Evolutionary conservation across 2,113 vertebrate species (phyloP), one percentile per base, ranked within the genome.

Genomic region (Melanerpes formicivorus): DNA sequence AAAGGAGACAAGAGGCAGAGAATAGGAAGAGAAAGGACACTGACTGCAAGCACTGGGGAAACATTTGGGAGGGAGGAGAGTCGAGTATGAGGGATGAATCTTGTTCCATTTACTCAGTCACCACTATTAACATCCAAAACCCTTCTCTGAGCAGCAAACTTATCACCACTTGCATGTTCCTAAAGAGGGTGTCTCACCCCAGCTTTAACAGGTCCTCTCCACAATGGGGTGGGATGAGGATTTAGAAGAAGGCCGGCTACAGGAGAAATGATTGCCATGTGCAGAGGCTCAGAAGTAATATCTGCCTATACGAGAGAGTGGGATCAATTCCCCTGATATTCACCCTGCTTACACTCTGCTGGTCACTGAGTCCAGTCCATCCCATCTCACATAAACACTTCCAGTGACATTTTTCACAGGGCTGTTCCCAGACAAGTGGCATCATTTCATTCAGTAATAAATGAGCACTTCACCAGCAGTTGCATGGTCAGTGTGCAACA

Each of bases 1-100:
- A 93, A 84, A 84, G 81, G 60, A 89, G 93, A 67, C 75, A 84
- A 89, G 79, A 96, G 79, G 84, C 72, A 92, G 79, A 82, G 64
- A 66, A 84, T 3, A 59, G 46, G 52, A 74, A 91, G 22, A 69
- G 63, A 69, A 64, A 0, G 12, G 46, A 83, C 58, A 30, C 30
- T 70, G 72, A 18, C 48, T 85, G 18, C 4, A 3, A 46, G 52
- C 81, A 23, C 25, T 56, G 18, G 77, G 25, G 30, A 85, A 76
- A 85, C 15, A 26, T 13, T 42, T 0, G 3, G 25, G 56, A 30
- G 14, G 30, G 60, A 80, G 62, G 90, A 87, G 17, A 62, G 54
- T 6, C 52, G 66, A 72, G 26, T 42, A 50, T 54, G 56, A 82
- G n/a, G 44, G 44, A 88, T 81, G 63, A 90, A 42, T 74, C 59